Percentiles rank a stretch among this genome's conserved stretches.
These are phyloP conservation scores for Drosophila meridiana DNA, from an alignment of 2,888 invertebrate genomes.

Conservation along the genomic window DNA sequence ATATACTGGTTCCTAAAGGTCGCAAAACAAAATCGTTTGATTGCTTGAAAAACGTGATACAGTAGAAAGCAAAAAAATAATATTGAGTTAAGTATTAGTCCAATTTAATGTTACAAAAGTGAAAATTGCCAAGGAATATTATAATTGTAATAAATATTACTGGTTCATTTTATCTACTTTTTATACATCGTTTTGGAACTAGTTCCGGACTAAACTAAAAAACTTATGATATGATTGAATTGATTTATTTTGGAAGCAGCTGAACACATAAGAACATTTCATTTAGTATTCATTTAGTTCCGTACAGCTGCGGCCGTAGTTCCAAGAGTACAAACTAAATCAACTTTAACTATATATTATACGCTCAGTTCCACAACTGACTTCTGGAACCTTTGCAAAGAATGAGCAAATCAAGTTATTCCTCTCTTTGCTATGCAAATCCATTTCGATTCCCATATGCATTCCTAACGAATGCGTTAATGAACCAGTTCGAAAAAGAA, in stretches of 20 bases:
- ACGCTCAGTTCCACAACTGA: neutral
- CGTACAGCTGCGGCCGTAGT: neutral
- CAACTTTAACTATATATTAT: neutral
- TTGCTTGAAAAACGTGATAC: slow-evolving; percentile 2
- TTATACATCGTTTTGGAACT: neutral
- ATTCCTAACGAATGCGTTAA: neutral
- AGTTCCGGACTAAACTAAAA: neutral
- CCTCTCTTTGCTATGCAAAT: neutral
- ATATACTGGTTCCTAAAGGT: slow-evolving; percentile 42
- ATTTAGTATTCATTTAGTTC: neutral
- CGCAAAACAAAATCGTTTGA: slow-evolving; percentile 22
- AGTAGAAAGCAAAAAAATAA: neutral
- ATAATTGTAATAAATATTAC: neutral
- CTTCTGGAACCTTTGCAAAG: neutral
- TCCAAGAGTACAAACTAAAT: neutral
- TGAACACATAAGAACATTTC: too few relatives aligned
- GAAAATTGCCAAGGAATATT: neutral
- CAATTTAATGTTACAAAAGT: neutral
- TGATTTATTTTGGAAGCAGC: neutral
- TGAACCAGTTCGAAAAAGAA: neutral
- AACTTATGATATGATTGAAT: too few relatives aligned
- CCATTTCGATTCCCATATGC: neutral
- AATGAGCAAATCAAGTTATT: neutral
- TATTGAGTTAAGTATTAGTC: neutral
- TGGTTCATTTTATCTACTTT: neutral